These are phyloP conservation scores for Xiphophorus couchianus DNA, from an alignment of 2,113 vertebrate species.

Conservation along the genomic window DNA sequence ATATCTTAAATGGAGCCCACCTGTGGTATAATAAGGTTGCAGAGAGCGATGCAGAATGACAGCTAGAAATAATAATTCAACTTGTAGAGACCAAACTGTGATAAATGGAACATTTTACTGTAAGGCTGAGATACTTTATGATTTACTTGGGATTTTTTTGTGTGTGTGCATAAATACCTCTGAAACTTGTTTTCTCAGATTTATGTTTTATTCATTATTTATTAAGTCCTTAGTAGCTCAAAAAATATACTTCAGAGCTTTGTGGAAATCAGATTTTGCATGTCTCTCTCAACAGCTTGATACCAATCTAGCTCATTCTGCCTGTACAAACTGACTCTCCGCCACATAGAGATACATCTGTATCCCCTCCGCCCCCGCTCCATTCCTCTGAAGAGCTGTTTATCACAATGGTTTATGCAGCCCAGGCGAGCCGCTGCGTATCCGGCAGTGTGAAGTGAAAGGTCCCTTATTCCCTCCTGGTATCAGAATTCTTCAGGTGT, in stretches of 20 bases:
- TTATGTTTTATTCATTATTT: slow-evolving; percentile 17
- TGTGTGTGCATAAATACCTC: neutral
- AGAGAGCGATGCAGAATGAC: slow-evolving; percentile 45
- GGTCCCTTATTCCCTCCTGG: slow-evolving; percentile 66
- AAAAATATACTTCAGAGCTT: slow-evolving; percentile 27
- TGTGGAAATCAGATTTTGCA: slow-evolving; percentile 47
- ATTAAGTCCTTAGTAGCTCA: slow-evolving; percentile 15
- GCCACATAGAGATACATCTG: slow-evolving; percentile 43
- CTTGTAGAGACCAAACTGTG: neutral
- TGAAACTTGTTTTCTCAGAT: neutral
- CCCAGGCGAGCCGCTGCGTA: slow-evolving; percentile 42
- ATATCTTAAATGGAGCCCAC: no score
- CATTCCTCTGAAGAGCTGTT: slow-evolving; percentile 59
- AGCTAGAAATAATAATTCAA: slow-evolving; percentile 33
- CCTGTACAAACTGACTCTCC: slow-evolving; percentile 32
- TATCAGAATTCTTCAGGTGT: slow-evolving; percentile 72
- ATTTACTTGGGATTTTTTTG: slow-evolving; percentile 16
- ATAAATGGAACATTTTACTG: neutral
- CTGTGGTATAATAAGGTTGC: neutral
- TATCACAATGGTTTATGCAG: slow-evolving; percentile 65
- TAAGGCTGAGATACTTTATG: neutral
- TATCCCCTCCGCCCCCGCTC: slow-evolving; percentile 18
- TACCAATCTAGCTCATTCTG: slow-evolving; percentile 51
- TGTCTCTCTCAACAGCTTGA: slow-evolving; percentile 46
- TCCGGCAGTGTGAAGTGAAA: slow-evolving; percentile 52